Conservation (phyloP, 2,113 vertebrate genomes). For the Aplodontia rufa region DNA sequence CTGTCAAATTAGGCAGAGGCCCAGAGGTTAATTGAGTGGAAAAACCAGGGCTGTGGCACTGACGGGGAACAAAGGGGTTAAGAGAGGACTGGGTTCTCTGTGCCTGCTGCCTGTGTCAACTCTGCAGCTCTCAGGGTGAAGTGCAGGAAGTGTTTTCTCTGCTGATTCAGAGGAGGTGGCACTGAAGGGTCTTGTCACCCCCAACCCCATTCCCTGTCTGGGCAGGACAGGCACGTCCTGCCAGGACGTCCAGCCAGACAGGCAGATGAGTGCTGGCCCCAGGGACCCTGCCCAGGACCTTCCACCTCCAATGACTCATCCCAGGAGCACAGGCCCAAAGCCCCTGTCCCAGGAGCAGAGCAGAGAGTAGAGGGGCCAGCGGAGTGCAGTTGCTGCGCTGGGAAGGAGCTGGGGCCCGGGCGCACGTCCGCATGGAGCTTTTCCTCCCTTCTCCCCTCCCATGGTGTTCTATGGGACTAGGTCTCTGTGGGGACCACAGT, state of each 20-base stretch:
- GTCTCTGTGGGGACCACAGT: not conserved
- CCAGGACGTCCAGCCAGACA: rapidly evolving
- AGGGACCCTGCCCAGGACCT: not conserved
- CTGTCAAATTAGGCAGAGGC: not conserved
- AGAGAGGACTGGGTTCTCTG: rapidly evolving
- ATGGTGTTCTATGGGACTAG: rapidly evolving
- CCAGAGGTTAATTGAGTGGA: not conserved
- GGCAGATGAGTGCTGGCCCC: rapidly evolving
- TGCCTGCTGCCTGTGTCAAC: no score
- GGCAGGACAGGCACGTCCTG: rapidly evolving
- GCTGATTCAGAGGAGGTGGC: not conserved
- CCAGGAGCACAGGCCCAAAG: rapidly evolving
- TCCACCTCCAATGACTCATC: not conserved
- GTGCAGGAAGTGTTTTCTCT: not conserved
- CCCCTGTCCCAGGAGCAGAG: rapidly evolving
- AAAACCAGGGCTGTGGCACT: not conserved
- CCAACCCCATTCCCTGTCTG: not conserved
- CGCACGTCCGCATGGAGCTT: rapidly evolving
- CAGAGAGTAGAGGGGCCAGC: rapidly evolving
- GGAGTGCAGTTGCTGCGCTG: rapidly evolving
- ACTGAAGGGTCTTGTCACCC: rapidly evolving
- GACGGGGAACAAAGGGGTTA: not conserved
- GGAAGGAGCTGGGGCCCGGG: no score
- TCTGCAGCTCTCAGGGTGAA: not conserved
- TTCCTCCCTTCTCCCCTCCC: not conserved